Percentiles rank a stretch among this genome's conserved stretches.
Evolutionary conservation across 2,113 vertebrate species (phyloP).

Genomic region (Prunella himalayana): DNA sequence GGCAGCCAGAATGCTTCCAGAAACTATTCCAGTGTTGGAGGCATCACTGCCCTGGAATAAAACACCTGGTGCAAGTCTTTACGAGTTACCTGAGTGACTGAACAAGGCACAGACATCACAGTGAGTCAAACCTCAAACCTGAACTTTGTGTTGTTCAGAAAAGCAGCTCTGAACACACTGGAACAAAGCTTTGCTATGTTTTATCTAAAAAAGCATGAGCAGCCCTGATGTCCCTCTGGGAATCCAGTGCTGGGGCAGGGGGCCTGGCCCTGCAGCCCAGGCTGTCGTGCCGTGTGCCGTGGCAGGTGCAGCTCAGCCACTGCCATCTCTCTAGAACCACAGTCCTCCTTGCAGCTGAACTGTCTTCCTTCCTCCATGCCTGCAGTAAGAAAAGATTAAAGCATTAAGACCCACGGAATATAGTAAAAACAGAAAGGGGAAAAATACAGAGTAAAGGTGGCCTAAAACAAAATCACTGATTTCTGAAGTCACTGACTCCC

Average conservation of each 20-base stretch:
- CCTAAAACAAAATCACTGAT: background rate
- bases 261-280: background rate
- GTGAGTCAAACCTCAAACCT: background rate
- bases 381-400: slow-evolving; percentile 48
- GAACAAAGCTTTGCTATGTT: background rate
- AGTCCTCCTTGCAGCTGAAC: background rate
- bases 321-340: background rate
- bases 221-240: background rate
- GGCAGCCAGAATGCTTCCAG: background rate
- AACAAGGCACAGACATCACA: background rate
- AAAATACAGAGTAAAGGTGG: background rate
- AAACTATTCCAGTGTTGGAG: background rate
- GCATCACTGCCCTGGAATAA: background rate
- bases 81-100: background rate
- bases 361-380: slow-evolving; percentile 25
- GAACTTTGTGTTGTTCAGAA: background rate
- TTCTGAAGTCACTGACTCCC: background rate
- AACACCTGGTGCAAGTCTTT: background rate
- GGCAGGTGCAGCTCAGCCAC: background rate
- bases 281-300: background rate
- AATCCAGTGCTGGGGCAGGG: background rate
- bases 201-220: background rate
- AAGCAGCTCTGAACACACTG: background rate
- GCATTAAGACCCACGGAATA: background rate
- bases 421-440: background rate